Percentiles rank a stretch among this genome's conserved stretches.
phyloP scores from a whole-genome alignment of 2,113 vertebrate genomes.

The Gorsachius goisagi region DNA sequence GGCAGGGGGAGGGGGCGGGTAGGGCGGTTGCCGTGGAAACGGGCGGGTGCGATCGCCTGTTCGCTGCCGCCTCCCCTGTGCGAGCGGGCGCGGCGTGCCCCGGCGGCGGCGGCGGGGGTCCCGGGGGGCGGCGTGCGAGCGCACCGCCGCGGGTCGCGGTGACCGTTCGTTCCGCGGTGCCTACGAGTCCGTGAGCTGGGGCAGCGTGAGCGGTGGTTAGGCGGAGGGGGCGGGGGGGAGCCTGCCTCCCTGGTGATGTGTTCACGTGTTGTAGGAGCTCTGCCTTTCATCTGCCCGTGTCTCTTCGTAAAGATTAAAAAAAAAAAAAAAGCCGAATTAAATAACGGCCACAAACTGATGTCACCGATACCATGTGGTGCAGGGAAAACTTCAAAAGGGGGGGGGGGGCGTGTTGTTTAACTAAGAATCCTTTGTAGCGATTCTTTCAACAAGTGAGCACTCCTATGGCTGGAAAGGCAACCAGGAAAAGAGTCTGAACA shows the following conservation, averaged over 20 bases:
- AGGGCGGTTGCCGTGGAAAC: slow-evolving; percentile 62
- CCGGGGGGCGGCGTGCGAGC: not conserved
- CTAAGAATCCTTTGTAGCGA: not conserved
- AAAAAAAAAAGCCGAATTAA: not conserved
- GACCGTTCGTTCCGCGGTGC: no score
- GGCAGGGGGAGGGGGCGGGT: not conserved
- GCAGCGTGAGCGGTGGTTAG: not conserved
- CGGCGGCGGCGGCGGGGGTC: not conserved
- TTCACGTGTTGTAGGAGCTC: not conserved
- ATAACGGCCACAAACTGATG: not conserved
- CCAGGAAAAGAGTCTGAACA: not conserved
- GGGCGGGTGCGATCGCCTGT: not conserved
- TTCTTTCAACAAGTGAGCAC: not conserved
- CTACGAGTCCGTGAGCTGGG: not conserved
- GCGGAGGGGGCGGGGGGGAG: no score
- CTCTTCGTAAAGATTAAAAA: not conserved
- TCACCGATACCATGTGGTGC: not conserved
- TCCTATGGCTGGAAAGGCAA: not conserved
- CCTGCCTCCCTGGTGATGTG: not conserved
- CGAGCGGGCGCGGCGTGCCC: not conserved
- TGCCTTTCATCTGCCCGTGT: not conserved
- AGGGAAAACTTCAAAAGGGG: not conserved
- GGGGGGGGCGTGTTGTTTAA: not conserved
- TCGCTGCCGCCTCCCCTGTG: not conserved
- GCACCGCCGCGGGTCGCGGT: not conserved